Evolutionary conservation across 2,113 vertebrate species (phyloP).

Genomic region (Ceyx cyanopectus): DNA sequence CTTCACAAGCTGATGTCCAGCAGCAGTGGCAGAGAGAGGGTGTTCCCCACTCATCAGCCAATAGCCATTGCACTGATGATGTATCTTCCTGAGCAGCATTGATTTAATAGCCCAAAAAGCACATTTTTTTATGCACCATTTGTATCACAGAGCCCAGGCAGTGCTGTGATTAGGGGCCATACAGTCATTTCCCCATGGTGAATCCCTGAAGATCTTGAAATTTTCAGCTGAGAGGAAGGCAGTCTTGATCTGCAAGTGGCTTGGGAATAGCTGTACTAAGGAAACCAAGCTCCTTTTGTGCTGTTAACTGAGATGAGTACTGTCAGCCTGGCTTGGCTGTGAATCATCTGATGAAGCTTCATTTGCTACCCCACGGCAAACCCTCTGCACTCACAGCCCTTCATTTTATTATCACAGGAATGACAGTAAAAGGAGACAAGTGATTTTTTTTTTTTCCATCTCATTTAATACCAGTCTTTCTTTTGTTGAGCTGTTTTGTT

Average conservation of each 20-base stretch:
- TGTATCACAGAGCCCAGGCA: background rate
- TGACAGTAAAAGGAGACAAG: constrained; percentile 14
- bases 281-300: background rate
- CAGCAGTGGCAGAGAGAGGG: background rate
- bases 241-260: background rate
- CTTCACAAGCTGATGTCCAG: background rate
- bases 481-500: constrained; percentile 63
- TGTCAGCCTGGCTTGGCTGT: background rate
- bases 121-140: background rate
- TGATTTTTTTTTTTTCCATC: background rate
- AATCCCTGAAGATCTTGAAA: background rate
- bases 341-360: constrained; percentile 19
- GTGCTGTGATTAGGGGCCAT: background rate
- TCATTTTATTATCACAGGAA: constrained; percentile 5
- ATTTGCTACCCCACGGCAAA: background rate
- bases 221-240: background rate
- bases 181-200: background rate
- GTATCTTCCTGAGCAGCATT: background rate
- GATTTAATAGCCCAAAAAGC: background rate
- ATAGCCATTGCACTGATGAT: background rate
- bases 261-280: background rate
- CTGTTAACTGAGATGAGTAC: background rate
- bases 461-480: constrained; percentile 46
- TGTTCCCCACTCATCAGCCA: background rate
- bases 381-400: constrained; percentile 3